Conservation (phyloP, 2,797 vertebrate species). For the Tauraco hartlaubi region DNA sequence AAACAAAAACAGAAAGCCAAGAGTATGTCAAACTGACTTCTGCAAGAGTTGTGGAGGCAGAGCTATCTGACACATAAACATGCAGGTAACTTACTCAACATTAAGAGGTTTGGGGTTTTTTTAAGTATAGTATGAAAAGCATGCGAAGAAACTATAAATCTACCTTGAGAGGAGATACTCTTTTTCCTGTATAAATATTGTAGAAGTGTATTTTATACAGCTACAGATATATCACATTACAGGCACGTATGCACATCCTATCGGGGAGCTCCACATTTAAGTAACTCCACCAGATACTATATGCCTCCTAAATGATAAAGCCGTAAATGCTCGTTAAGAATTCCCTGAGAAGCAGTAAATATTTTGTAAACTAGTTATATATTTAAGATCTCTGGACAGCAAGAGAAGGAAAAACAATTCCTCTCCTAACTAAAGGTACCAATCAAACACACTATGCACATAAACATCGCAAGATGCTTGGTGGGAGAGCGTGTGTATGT, state of each 20-base stretch:
- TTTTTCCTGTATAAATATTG: not conserved
- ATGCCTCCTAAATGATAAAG: conserved; percentile 31
- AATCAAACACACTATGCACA: conserved; percentile 44
- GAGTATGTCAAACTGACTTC: not conserved
- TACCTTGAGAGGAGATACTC: not conserved
- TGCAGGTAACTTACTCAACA: not conserved
- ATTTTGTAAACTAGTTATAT: conserved; percentile 57
- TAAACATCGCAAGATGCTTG: conserved; percentile 58
- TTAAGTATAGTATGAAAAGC: not conserved
- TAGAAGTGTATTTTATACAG: conserved; percentile 3
- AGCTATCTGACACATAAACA: not conserved
- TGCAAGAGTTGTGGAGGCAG: not conserved
- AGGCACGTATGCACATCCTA: conserved; percentile 23
- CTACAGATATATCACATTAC: not conserved
- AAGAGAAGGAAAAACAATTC: conserved; percentile 48
- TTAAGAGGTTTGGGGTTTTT: not conserved
- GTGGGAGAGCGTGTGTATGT: conserved; percentile 53
- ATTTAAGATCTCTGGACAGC: conserved; percentile 60
- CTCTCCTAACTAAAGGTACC: conserved; percentile 54
- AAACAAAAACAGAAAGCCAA: not conserved
- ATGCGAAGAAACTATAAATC: conserved; percentile 35
- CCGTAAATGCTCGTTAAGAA: conserved; percentile 57
- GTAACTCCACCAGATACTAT: conserved; percentile 28
- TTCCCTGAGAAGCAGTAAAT: conserved; percentile 70
- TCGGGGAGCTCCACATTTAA: conserved; percentile 32